Percentiles rank a stretch among this genome's conserved stretches.
phyloP scores from a whole-genome alignment of 2,888 invertebrate species.

The Bombylius major region DNA sequence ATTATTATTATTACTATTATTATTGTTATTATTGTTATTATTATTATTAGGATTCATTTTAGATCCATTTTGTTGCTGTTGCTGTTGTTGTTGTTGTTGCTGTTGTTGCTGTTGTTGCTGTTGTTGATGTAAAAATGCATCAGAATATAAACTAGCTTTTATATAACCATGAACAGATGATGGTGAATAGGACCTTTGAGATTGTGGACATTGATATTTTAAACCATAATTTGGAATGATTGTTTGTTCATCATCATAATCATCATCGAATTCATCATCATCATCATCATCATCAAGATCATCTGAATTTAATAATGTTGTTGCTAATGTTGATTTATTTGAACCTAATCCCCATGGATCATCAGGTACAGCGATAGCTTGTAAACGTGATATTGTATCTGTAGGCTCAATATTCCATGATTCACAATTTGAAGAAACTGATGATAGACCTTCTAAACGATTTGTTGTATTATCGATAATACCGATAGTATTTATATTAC shows the following conservation, averaged over 20 bases:
- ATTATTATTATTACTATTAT: not conserved
- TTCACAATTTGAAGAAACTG: constrained; percentile 25
- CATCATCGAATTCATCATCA: constrained; percentile 37
- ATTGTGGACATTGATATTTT: constrained; percentile 13
- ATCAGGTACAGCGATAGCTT: constrained; percentile 56
- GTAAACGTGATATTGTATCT: constrained; percentile 49
- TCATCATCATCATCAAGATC: constrained; percentile 26
- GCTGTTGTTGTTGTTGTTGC: constrained; percentile 1
- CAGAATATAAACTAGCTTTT: constrained; percentile 35
- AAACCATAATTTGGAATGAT: constrained; percentile 35
- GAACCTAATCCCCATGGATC: constrained; percentile 42
- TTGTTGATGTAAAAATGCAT: constrained; percentile 34
- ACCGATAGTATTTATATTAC: not conserved
- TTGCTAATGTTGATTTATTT: constrained; percentile 29
- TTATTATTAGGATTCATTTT: not conserved
- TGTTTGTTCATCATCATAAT: constrained; percentile 37
- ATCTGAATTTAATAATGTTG: constrained; percentile 32
- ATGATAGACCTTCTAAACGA: constrained; percentile 7
- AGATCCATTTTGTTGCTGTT: constrained; percentile 1
- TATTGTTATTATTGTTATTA: not conserved
- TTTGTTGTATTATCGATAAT: constrained; percentile 4
- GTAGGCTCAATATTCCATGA: constrained; percentile 30
- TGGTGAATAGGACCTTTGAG: constrained; percentile 10
- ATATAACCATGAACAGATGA: constrained; percentile 25
- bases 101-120: constrained; percentile 24